phyloP scores from a whole-genome alignment of 2,113 vertebrate genomes.

The Phylloscopus whistleri region DNA sequence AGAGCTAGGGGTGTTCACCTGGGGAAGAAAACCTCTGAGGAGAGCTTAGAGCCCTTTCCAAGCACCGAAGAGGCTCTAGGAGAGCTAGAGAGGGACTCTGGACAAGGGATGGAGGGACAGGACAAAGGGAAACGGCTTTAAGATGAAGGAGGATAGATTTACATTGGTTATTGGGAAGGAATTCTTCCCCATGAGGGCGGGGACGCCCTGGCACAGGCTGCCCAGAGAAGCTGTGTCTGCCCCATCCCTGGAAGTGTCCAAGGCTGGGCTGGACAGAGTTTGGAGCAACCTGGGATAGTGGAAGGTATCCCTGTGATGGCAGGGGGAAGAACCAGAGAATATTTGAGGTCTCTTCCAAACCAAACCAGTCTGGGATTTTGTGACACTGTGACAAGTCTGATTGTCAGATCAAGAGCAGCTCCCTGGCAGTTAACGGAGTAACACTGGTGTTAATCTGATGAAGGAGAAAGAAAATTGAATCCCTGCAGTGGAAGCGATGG shows the following conservation, averaged over 20 bases:
- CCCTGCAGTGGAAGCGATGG: background rate
- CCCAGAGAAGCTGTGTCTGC: background rate
- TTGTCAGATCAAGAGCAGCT: background rate
- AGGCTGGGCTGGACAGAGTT: accelerated
- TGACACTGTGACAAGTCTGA: background rate
- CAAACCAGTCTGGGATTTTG: background rate
- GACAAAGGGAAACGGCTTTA: background rate
- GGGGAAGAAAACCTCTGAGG: background rate
- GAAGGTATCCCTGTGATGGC: background rate
- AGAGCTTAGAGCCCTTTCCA: background rate
- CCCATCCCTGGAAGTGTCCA: background rate
- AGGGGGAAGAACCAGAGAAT: background rate
- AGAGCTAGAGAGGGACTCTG: background rate
- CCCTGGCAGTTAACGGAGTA: background rate
- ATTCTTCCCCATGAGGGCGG: background rate
- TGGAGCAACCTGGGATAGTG: background rate
- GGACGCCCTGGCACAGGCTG: accelerated
- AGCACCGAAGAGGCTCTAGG: background rate
- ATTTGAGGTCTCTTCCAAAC: background rate
- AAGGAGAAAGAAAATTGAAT: background rate
- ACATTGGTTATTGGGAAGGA: background rate
- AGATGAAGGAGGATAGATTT: background rate
- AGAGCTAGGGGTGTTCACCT: background rate
- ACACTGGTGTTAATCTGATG: background rate
- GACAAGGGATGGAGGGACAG: background rate